Base-by-base conservation (phyloP, 2,113 vertebrate species). In the Miniopterus natalensis region DNA sequence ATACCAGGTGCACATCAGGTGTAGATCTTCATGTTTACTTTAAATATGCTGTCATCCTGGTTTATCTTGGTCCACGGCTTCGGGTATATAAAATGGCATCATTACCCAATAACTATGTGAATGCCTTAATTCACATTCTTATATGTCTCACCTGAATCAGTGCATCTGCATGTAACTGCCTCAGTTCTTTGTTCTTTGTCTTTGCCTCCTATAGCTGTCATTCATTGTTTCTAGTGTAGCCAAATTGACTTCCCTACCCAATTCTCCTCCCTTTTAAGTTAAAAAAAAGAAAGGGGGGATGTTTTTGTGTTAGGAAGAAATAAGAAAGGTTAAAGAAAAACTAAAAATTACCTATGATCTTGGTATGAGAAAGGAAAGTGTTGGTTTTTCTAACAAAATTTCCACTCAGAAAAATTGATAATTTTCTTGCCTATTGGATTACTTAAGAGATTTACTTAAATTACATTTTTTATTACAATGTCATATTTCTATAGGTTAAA, bases 401-500 rank as follows among this genome's bases (percentile, higher is more conserved):
- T 86, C 8, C 36, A 66, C 17, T 31, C 10, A 55, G 27, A 77
- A 88, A 71, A 88, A 66, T 77, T 71, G 74, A 20, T 74, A 71
- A 53, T 78, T 87, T 81, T 2, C 27, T 6, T 96, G 13, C 10
- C 86, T 85, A 79, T 78, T 91, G 18, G 10, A 55, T 78, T 47
- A 45, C 21, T 79, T 89, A 66, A 81, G 31, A 86, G 31, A 61
- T 49, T 74, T 63, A 61, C 42, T 61, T 87, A 88, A 91, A 88
- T 27, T 84, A 45, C 1, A 6, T 3, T 89, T 95, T 84, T 79
- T 86, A 79, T 84, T 95, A 23, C 18, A 45, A 1, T 68, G 21
- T 57, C 57, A 8, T 89, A 63, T 92, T 96, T 91, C 14, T 66
- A 0, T 65, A 84, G 36, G 51, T 66, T 65, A 89, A 92, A 92